Evolutionary conservation across 2,113 vertebrate species (phyloP).

Genomic region (Centropus unirufus): DNA sequence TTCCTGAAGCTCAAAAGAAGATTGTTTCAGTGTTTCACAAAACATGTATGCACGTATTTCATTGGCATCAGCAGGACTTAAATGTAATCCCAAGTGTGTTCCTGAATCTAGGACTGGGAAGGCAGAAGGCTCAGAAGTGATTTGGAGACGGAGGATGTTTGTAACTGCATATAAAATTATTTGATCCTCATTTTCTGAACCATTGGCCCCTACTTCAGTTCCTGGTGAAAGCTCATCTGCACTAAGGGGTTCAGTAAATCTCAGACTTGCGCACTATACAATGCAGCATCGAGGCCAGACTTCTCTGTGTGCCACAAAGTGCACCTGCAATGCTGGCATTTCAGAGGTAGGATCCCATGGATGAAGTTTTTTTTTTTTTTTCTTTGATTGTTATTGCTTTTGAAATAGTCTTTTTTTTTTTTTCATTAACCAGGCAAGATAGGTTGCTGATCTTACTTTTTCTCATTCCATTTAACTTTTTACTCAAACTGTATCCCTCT

Average conservation of each 20-base stretch:
- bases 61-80: background rate
- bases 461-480: background rate
- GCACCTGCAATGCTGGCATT: background rate
- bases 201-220: background rate
- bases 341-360: background rate
- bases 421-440: background rate
- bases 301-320: background rate
- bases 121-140: background rate
- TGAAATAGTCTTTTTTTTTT: background rate
- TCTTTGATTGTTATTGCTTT: background rate
- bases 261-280: background rate
- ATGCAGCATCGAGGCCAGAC: background rate
- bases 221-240: background rate
- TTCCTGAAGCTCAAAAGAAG: background rate
- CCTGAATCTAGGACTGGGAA: background rate
- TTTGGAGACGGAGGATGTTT: background rate
- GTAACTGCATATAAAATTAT: background rate
- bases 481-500: background rate
- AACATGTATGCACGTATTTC: background rate
- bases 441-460: background rate
- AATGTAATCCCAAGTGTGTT: background rate
- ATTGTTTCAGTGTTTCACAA: background rate
- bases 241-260: background rate
- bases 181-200: background rate
- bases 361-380: background rate